A percentile compares a stretch with the other conserved stretches of the same genome.
Evolutionary conservation across 2,888 invertebrate genomes (phyloP).

Genomic region (Tachina fera): DNA sequence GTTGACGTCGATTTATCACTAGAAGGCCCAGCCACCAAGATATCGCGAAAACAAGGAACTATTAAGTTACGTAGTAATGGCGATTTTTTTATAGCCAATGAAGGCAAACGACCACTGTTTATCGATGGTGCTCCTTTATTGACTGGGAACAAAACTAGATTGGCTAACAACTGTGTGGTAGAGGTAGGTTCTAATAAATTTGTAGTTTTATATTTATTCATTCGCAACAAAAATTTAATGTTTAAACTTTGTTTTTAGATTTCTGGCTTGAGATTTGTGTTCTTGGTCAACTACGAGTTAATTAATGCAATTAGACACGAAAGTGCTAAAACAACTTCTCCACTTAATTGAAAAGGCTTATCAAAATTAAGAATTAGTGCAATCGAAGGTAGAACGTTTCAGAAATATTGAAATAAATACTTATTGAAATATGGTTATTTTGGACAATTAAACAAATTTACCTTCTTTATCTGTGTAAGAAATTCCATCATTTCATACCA

Average conservation of each 20-base stretch:
- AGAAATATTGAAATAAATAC: background rate
- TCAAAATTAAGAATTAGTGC: background rate
- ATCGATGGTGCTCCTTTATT: slow-evolving; percentile 96
- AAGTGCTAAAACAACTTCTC: slow-evolving; percentile 90
- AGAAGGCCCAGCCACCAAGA: slow-evolving; percentile 97
- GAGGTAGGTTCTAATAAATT: slow-evolving; percentile 85
- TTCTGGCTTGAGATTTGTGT: slow-evolving; percentile 95
- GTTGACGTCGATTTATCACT: slow-evolving; percentile 97
- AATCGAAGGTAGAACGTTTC: background rate
- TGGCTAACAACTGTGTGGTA: slow-evolving; percentile 96
- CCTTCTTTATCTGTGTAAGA: too few relatives aligned
- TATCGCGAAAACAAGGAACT: slow-evolving; percentile 95
- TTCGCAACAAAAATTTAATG: background rate
- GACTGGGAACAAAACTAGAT: slow-evolving; percentile 93
- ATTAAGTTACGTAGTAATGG: slow-evolving; percentile 95
- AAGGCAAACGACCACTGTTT: slow-evolving; percentile 96
- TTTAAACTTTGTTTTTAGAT: slow-evolving; percentile 83
- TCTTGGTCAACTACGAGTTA: slow-evolving; percentile 95
- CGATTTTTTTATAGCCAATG: slow-evolving; percentile 97
- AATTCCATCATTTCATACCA: too few relatives aligned
- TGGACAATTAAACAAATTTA: background rate
- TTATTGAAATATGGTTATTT: background rate
- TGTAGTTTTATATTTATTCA: too few relatives aligned
- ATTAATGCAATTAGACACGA: slow-evolving; percentile 95
- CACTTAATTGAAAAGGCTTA: slow-evolving; percentile 76